phyloP scores from a whole-genome alignment of 2,113 vertebrate species.

The Melanerpes formicivorus region DNA sequence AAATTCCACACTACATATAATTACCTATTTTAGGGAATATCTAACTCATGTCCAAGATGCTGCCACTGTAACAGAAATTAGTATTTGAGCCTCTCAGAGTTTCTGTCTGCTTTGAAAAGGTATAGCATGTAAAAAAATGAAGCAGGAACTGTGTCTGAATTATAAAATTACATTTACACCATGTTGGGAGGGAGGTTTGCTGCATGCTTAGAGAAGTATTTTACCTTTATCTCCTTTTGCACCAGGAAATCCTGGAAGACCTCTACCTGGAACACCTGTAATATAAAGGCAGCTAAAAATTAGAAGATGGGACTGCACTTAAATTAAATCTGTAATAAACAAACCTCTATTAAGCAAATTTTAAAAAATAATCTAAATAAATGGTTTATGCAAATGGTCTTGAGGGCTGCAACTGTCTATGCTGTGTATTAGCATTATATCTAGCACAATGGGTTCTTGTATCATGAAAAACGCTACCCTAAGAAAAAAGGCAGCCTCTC shows the following conservation, averaged over 20 bases:
- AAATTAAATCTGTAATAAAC: background rate
- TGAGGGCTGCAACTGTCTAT: background rate
- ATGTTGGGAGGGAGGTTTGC: background rate
- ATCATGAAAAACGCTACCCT: background rate
- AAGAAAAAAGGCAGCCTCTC: background rate
- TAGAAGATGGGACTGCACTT: background rate
- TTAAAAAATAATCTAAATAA: background rate
- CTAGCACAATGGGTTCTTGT: background rate
- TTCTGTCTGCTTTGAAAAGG: background rate
- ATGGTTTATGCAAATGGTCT: background rate
- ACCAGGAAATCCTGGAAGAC: slow-evolving; percentile 83
- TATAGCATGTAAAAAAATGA: background rate
- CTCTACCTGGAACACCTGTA: slow-evolving; percentile 86
- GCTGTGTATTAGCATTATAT: background rate
- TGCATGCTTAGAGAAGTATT: background rate
- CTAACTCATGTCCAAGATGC: slow-evolving; percentile 41
- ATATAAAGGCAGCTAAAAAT: background rate
- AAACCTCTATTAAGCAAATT: background rate
- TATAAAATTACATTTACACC: background rate
- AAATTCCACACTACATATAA: slow-evolving; percentile 28
- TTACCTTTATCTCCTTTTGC: slow-evolving; percentile 87
- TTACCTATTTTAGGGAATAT: slow-evolving; percentile 61
- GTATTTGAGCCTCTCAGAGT: background rate
- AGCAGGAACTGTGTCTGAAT: background rate
- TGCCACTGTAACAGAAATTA: slow-evolving; percentile 37